Evolutionary conservation across 2,888 invertebrate species (phyloP).

Genomic region (Meiosimyza platycephala): DNA sequence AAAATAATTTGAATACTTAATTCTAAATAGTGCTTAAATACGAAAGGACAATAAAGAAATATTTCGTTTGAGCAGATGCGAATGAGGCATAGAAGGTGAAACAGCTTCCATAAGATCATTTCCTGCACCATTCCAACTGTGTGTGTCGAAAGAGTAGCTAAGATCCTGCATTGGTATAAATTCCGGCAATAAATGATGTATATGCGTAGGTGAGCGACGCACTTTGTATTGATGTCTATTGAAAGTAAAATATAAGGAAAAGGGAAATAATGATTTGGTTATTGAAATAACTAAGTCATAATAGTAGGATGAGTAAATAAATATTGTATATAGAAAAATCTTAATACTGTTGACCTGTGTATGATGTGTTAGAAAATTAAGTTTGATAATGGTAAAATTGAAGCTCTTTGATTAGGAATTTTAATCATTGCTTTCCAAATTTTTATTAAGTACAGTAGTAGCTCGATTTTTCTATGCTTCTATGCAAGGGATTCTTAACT

Average conservation of each 20-base stretch:
- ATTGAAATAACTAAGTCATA: too few relatives aligned
- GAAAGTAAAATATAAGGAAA: neutral
- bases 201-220: conserved; percentile 65
- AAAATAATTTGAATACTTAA: conserved; percentile 23
- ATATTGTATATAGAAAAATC: too few relatives aligned
- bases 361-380: too few relatives aligned
- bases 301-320: too few relatives aligned
- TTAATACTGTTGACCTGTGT: too few relatives aligned
- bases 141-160: conserved; percentile 57
- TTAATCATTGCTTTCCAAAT: too few relatives aligned
- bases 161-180: conserved; percentile 67
- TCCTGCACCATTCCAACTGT: conserved; percentile 55
- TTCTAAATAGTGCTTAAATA: conserved; percentile 52
- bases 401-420: too few relatives aligned
- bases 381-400: too few relatives aligned
- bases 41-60: conserved; percentile 66
- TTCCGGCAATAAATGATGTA: conserved; percentile 65
- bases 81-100: conserved; percentile 53
- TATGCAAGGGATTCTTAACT: too few relatives aligned
- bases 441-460: too few relatives aligned
- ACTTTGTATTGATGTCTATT: conserved; percentile 65
- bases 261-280: too few relatives aligned
- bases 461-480: too few relatives aligned
- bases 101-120: conserved; percentile 55
- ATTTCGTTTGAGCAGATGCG: conserved; percentile 63